phyloP scores from a whole-genome alignment of 2,888 invertebrate genomes.

The Xestobium rufovillosum region DNA sequence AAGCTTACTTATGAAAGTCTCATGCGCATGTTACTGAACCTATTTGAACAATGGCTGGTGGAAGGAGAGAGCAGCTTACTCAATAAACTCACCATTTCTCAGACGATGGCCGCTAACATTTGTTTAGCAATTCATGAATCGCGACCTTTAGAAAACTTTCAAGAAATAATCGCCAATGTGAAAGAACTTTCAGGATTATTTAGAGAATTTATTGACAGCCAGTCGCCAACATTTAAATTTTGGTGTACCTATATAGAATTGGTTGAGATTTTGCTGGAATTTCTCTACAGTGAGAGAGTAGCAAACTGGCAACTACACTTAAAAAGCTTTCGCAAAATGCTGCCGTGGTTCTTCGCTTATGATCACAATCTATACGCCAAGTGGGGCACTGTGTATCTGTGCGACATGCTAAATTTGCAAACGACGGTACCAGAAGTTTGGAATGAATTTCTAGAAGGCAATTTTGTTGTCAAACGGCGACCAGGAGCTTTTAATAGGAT shows the following conservation, averaged over 20 bases:
- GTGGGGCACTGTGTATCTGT: slow-evolving; percentile 16
- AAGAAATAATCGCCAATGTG: slow-evolving; percentile 4
- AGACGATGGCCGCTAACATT: no score
- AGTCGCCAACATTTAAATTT: slow-evolving; percentile 13
- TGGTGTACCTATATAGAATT: slow-evolving; percentile 13
- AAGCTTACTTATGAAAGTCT: slow-evolving; percentile 21
- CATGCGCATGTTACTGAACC: slow-evolving; percentile 13
- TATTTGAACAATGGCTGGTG: slow-evolving; percentile 16
- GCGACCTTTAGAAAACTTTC: not conserved
- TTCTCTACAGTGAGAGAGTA: slow-evolving; percentile 14
- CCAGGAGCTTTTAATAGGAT: slow-evolving; percentile 16
- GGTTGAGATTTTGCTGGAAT: slow-evolving; percentile 15
- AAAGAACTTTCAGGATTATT: slow-evolving; percentile 10
- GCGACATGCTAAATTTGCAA: slow-evolving; percentile 14
- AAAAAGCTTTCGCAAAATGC: slow-evolving; percentile 17
- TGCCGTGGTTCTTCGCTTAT: slow-evolving; percentile 19
- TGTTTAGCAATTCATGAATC: no score
- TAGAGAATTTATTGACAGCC: slow-evolving; percentile 12
- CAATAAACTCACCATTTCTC: not conserved
- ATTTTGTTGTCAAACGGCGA: no score
- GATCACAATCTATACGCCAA: slow-evolving; percentile 16
- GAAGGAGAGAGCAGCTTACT: slow-evolving; percentile 14
- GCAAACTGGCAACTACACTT: slow-evolving; percentile 18
- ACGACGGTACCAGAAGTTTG: slow-evolving; percentile 12
- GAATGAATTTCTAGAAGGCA: slow-evolving; percentile 16